Base-by-base conservation (phyloP, 2,113 vertebrate genomes). In the Cryptomyrus ogoouensis region DNA sequence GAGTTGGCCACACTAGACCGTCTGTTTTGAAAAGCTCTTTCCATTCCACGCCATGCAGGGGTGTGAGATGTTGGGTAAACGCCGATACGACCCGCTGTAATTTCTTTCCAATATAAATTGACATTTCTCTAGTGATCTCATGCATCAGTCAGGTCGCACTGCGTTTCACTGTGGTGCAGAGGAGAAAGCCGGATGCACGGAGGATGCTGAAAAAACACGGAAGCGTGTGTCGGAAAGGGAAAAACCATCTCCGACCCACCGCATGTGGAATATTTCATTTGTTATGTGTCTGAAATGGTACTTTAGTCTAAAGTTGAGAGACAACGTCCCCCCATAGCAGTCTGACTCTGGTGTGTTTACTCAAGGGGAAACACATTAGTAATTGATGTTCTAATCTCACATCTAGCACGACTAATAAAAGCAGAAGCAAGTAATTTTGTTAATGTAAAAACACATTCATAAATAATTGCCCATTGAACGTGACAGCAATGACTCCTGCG, bases 301-400 rank as follows among this genome's bases (percentile, higher is more conserved):
- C 19, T 90, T 90, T 88, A 90, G 56, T 44, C 53, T 70, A 62
- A 84, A 80, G 87, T 70, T 84, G 70, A 80, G 84, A 62, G 74
- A 66, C 88, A 53, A 62, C 17, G 21, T 19, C 74, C 53, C 47
- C 42, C 52, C n/a, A 13, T 42, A 17, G 52, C 80, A 62, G 83
- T 90, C 53, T 89, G 80, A 88, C n/a, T 83, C 56, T 58, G 49
- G 88, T 89, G 53, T 85, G 88, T 89, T 90, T 89, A 90, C 90
- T 90, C 88, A 77, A 89, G 90, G 77, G 87, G 88, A 90, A 89
- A 90, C 47, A 50, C 50, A 89, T 88, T 88, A 56, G 77, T 84
- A 88, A 90, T 89, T 85, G 87, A 90, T 85, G 88, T 90, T 89
- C 88, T 52, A 85, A 88, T 88, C 70, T 90, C 52, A 35, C 66